phyloP scores from a whole-genome alignment of 2,113 vertebrate genomes.

The Semicossyphus pulcher region DNA sequence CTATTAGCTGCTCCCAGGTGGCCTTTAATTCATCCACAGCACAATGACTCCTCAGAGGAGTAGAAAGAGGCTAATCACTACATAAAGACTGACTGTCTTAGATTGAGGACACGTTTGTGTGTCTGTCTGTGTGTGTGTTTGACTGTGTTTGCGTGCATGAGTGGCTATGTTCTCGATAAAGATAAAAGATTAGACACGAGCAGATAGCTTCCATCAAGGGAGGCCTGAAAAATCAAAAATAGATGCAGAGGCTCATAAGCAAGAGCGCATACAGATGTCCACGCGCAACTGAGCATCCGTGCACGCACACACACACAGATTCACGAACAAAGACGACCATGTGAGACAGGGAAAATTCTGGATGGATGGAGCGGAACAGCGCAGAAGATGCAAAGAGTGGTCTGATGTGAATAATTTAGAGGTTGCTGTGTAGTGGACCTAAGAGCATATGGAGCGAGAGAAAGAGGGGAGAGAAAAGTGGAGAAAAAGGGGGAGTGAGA shows the following conservation, averaged over 20 bases:
- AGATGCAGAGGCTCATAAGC: slow-evolving; percentile 38
- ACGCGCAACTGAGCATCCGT: background rate
- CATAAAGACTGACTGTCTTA: slow-evolving; percentile 60
- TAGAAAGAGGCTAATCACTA: slow-evolving; percentile 71
- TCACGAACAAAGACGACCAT: slow-evolving; percentile 13
- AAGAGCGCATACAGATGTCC: background rate
- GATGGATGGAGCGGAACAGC: slow-evolving; percentile 65
- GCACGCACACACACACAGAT: slow-evolving; percentile 1
- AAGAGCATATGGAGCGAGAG: slow-evolving; percentile 57
- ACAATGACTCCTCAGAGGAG: slow-evolving; percentile 75
- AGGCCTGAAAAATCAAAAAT: slow-evolving; percentile 54
- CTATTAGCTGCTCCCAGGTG: slow-evolving; percentile 79
- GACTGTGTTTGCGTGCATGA: background rate
- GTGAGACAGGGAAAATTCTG: slow-evolving; percentile 64
- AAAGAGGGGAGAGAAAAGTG: slow-evolving; percentile 14
- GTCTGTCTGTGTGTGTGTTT: background rate
- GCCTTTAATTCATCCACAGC: slow-evolving; percentile 71
- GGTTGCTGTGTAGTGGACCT: slow-evolving; percentile 68
- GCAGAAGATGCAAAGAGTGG: slow-evolving; percentile 73
- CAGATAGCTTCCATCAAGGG: slow-evolving; percentile 20
- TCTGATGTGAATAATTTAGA: slow-evolving; percentile 80
- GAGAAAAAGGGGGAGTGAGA: slow-evolving; percentile 4
- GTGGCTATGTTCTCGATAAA: slow-evolving; percentile 24
- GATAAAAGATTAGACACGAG: slow-evolving; percentile 27
- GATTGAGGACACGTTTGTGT: slow-evolving; percentile 39